Conservation (phyloP, 2,113 vertebrate genomes). For the Ciconia maguari region DNA sequence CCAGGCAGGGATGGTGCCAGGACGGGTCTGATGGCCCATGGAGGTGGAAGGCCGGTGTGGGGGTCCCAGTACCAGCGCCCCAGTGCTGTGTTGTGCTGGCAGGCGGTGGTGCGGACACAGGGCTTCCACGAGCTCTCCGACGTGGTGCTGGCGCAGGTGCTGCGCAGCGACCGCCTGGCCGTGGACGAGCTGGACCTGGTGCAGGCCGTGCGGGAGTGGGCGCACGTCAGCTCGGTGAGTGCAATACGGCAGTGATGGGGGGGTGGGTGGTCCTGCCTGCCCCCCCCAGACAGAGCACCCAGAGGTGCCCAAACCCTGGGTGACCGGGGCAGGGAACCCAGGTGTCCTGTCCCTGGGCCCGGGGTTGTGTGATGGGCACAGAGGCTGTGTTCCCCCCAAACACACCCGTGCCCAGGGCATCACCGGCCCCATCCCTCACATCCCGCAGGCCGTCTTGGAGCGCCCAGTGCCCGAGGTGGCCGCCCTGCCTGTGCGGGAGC, state of each 20-base stretch:
- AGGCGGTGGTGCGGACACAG: constrained; percentile 75
- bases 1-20: neutral
- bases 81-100: neutral
- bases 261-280: too few species aligned
- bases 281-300: neutral
- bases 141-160: constrained; percentile 60
- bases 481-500: constrained; percentile 60
- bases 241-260: accelerated
- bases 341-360: neutral
- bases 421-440: neutral
- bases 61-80: neutral
- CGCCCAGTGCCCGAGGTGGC: constrained; percentile 70
- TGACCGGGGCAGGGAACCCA: neutral
- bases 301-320: neutral
- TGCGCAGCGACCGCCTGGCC: constrained; percentile 69
- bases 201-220: constrained; percentile 75
- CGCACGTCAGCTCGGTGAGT: constrained; percentile 80
- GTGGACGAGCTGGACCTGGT: constrained; percentile 77
- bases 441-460: constrained; percentile 74
- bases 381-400: neutral
- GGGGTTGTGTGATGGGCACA: neutral
- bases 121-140: constrained; percentile 79
- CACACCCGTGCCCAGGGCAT: neutral
- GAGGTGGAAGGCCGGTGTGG: too few species aligned
- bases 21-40: neutral